phyloP scores from a whole-genome alignment of 1,140 invertebrate genomes.

The Frieseomelitta varia region DNA sequence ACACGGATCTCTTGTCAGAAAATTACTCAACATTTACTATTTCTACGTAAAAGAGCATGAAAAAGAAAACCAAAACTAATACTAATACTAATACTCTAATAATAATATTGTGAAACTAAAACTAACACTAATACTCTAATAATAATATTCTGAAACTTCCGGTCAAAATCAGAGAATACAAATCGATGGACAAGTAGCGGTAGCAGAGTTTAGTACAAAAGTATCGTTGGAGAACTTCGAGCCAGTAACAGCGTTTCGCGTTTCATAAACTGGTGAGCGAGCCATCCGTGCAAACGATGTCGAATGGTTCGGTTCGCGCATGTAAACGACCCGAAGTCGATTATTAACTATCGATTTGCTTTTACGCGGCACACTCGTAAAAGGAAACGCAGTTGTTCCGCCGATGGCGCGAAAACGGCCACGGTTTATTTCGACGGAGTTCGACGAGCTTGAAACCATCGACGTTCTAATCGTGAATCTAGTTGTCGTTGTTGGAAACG shows the following conservation, averaged over 20 bases:
- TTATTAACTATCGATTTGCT: constrained; percentile 44
- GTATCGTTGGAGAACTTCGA: neutral
- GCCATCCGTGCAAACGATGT: neutral
- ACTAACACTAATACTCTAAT: neutral
- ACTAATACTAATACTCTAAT: neutral
- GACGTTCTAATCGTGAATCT: neutral
- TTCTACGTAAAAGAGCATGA: neutral
- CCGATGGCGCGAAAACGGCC: neutral
- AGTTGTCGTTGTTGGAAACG: neutral
- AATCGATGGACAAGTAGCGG: neutral
- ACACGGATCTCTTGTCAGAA: neutral
- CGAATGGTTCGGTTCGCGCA: neutral
- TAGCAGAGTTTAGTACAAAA: too few species aligned
- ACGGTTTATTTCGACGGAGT: neutral
- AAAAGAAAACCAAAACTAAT: neutral
- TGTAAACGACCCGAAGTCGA: neutral
- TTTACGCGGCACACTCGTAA: constrained; percentile 25
- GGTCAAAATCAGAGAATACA: neutral
- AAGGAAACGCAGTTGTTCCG: constrained; percentile 23
- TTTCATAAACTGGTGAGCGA: constrained; percentile 24
- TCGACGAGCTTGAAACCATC: constrained; percentile 4
- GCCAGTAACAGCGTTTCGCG: neutral
- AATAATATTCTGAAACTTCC: neutral
- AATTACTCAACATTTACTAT: neutral
- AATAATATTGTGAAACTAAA: neutral